Percentiles rank a stretch among this genome's conserved stretches.
These are phyloP conservation scores for Torymus aiolomorphi DNA, from an alignment of 2,888 invertebrate genomes.

Conservation along the genomic window DNA sequence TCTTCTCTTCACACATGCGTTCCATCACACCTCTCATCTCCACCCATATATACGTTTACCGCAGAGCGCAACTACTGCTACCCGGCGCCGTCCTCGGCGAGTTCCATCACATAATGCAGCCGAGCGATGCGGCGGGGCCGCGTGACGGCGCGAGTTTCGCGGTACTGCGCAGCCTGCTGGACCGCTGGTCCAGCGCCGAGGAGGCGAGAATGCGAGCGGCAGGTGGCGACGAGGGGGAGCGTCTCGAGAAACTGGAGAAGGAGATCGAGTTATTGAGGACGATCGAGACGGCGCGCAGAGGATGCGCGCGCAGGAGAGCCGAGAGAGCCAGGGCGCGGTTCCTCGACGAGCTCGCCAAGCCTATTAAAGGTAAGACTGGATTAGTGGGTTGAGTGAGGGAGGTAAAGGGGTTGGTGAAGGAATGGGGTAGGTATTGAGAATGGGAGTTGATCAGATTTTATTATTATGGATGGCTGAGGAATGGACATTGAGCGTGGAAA, in stretches of 20 bases:
- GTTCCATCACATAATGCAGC: constrained; percentile 15
- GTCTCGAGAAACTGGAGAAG: constrained; percentile 71
- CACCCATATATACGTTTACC: neutral
- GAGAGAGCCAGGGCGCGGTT: constrained; percentile 80
- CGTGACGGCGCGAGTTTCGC: constrained; percentile 80
- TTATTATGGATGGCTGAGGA: too few relatives aligned
- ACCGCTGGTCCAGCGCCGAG: constrained; percentile 83
- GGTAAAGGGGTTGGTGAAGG: too few relatives aligned
- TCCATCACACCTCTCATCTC: neutral
- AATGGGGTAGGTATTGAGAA: too few relatives aligned
- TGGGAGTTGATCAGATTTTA: too few relatives aligned
- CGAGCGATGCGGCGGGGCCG: neutral
- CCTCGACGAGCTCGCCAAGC: constrained; percentile 82
- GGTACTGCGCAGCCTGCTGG: constrained; percentile 80
- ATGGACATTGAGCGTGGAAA: too few relatives aligned
- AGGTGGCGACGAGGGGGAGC: too few relatives aligned
- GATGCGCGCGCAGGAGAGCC: constrained; percentile 80
- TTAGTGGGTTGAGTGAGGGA: too few relatives aligned
- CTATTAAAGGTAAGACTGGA: constrained; percentile 67
- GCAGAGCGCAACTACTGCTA: neutral
- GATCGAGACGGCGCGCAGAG: constrained; percentile 82
- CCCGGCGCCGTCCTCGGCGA: neutral
- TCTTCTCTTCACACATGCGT: too few relatives aligned
- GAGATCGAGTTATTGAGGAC: constrained; percentile 84
- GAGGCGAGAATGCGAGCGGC: constrained; percentile 72